Conservation (phyloP, 2,113 vertebrate species). For the Choloepus hoffmanni region DNA sequence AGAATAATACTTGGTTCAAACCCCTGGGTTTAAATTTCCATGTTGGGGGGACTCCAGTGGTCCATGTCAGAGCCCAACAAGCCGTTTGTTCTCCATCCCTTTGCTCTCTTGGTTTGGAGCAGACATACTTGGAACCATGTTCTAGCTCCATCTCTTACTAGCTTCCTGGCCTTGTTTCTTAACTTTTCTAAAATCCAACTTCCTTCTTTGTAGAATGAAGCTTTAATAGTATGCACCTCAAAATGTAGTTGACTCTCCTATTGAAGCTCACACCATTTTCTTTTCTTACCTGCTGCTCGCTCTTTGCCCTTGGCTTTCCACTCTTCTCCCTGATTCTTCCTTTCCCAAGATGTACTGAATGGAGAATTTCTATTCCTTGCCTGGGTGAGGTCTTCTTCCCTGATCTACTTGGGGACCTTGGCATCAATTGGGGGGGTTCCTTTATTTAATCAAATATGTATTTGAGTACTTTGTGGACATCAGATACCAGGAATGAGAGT, state of each 20-base stretch:
- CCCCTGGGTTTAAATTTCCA: not conserved
- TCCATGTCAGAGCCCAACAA: not conserved
- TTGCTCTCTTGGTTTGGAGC: not conserved
- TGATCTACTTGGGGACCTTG: not conserved
- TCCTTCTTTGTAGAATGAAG: not conserved
- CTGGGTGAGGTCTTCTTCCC: slow-evolving; percentile 50
- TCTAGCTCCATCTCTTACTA: not conserved
- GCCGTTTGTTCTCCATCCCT: not conserved
- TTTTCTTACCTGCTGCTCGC: not conserved
- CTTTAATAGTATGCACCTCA: not conserved
- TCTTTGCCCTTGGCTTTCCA: not conserved
- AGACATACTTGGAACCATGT: not conserved
- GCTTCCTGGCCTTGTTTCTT: not conserved
- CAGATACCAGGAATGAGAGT: not conserved
- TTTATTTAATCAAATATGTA: slow-evolving; percentile 18
- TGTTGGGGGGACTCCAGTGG: not conserved
- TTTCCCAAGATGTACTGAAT: not conserved
- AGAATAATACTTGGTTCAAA: not conserved
- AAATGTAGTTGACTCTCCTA: not conserved
- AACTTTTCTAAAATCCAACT: not conserved
- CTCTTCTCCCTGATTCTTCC: not conserved
- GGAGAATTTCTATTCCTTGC: slow-evolving; percentile 4
- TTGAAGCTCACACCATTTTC: not conserved
- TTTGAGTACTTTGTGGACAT: not conserved
- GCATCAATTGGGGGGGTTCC: not conserved